Evolutionary conservation across 2,113 vertebrate species (phyloP).

Genomic region (Myotis davidii): DNA sequence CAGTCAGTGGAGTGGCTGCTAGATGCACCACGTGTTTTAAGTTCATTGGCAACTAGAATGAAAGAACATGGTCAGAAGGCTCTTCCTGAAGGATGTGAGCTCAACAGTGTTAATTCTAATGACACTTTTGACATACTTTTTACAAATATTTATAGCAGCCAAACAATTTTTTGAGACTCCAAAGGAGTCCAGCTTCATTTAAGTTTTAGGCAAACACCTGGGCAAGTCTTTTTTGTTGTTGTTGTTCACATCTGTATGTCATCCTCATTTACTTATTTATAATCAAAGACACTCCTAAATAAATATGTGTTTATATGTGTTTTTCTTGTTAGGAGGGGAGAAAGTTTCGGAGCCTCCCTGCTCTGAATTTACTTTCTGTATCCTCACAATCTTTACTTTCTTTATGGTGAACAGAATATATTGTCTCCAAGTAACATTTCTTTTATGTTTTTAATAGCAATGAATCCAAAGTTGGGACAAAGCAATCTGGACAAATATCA

Average conservation of each 20-base stretch:
- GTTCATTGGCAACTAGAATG: neutral
- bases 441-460: constrained; percentile 49
- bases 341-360: neutral
- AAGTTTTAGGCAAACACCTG: neutral
- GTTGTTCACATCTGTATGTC: neutral
- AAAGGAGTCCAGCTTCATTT: constrained; percentile 14
- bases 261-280: neutral
- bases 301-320: neutral
- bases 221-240: neutral
- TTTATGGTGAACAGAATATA: constrained; percentile 3
- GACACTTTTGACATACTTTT: neutral
- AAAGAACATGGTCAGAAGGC: neutral
- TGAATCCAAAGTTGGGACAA: constrained; percentile 33
- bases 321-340: neutral
- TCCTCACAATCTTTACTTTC: neutral
- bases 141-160: neutral
- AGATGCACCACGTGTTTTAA: neutral
- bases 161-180: neutral
- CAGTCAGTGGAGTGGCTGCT: neutral
- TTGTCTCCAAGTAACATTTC: constrained; percentile 49
- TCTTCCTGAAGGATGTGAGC: neutral
- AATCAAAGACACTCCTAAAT: neutral
- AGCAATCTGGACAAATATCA: constrained; percentile 46
- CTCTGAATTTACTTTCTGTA: neutral
- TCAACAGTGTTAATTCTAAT: neutral